A percentile compares a stretch with the other conserved stretches of the same genome.
phyloP scores from a whole-genome alignment of 1,140 invertebrate genomes.

The Lanistes nyassanus region DNA sequence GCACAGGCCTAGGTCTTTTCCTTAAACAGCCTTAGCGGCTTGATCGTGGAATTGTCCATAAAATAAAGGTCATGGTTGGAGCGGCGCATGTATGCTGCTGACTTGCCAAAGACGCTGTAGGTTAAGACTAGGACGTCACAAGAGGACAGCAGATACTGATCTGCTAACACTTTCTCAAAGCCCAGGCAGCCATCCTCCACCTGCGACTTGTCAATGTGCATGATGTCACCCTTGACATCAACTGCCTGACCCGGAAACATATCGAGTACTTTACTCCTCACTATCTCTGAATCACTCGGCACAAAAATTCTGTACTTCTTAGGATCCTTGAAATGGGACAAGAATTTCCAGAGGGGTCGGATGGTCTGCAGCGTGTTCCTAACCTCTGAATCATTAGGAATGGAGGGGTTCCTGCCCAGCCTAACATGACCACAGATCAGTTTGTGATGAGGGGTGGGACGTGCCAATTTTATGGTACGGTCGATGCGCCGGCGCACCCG shows the following conservation, averaged over 20 bases:
- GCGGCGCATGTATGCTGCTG: constrained; percentile 37
- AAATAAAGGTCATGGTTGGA: constrained; percentile 41
- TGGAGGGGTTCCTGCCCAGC: constrained; percentile 42
- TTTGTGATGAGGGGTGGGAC: constrained; percentile 30
- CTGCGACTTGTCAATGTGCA: constrained; percentile 39
- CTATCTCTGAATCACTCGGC: constrained; percentile 41
- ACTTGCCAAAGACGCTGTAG: constrained; percentile 44
- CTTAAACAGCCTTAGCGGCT: constrained; percentile 33
- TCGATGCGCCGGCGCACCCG: constrained; percentile 30
- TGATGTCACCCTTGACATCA: constrained; percentile 38
- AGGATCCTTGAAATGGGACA: constrained; percentile 32
- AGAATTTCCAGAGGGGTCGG: constrained; percentile 37
- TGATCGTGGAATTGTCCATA: constrained; percentile 37
- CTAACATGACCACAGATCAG: constrained; percentile 43
- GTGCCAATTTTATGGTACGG: constrained; percentile 26
- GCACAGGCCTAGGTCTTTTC: constrained; percentile 13
- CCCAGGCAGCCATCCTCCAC: constrained; percentile 32
- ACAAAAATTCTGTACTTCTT: constrained; percentile 41
- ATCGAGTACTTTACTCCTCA: constrained; percentile 33
- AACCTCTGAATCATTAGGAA: constrained; percentile 39
- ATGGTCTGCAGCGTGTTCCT: constrained; percentile 37
- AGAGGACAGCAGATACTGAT: constrained; percentile 41
- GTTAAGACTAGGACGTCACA: constrained; percentile 44
- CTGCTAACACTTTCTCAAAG: constrained; percentile 42
- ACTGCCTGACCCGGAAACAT: constrained; percentile 31